Evolutionary conservation across 53 echinoderm and acorn worm genomes (phyloP), one percentile per base, ranked within the genome.

Genomic region (Echinarachnius parma): DNA sequence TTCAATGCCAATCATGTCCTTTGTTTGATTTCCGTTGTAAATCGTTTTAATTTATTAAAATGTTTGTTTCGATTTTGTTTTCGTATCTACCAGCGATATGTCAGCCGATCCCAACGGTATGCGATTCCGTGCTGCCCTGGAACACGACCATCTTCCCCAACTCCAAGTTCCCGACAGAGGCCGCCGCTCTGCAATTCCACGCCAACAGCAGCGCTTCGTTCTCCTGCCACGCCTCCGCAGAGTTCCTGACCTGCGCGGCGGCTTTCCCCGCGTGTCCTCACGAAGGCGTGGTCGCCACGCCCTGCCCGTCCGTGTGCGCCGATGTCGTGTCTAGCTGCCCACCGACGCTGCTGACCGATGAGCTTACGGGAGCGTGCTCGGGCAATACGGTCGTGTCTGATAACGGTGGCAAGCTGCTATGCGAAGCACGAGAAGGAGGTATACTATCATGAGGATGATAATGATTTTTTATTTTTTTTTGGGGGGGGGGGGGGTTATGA

Each of bases 131-230:
- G 20, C 57, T 72, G 1, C 57, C 72, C 2, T 72, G 72, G 72
- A 55, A 11, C 44, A 55, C 57, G 2, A 72, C 72, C 28, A 52
- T 72, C 55, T 72, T 72, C 28, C 72, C 72, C 27, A 72, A 69
- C 29, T n/a, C 35, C 18, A 35, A 37, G n/a, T 54, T 15, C 39
- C 21, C 35, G 4, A 20, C 72, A 0, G 55, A 55, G 21, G 23
- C 37, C 4, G 35, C 15, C 0, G 72, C 72, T 14, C 72, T 56
- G 27, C 55, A 39, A 7, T 35, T 21, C 19, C 39, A 55, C 28
- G 28, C 16, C 1, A 24, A 34, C 2, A 25, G 35, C 14, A 28
- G 18, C 2, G n/a, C 45, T 0, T 1, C 9, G 8, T 34, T 54
- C 21, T 34, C 68, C 11, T 55, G 29, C 57, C 37, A 34, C 28